A percentile compares a stretch with the other conserved stretches of the same genome.
phyloP scores from a whole-genome alignment of 2,797 vertebrate species.

The Sebastes cheni region DNA sequence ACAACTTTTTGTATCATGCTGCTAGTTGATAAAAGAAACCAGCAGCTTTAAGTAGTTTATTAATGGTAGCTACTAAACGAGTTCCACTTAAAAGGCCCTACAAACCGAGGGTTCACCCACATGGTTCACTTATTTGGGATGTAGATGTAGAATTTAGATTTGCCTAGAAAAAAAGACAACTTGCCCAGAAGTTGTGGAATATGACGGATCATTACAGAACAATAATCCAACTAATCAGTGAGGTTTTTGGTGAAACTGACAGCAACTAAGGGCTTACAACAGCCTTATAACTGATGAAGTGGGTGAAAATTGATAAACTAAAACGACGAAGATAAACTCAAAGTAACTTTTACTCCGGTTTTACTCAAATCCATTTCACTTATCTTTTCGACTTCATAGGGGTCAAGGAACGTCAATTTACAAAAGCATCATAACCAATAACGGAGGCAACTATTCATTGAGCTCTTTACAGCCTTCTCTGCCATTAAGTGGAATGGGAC shows the following conservation, averaged over 20 bases:
- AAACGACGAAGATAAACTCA: not conserved
- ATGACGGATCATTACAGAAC: too few relatives aligned
- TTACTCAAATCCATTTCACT: not conserved
- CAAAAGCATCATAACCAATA: not conserved
- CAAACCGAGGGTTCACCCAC: not conserved
- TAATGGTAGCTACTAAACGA: rapidly evolving
- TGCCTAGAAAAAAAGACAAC: not conserved
- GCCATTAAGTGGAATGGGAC: not conserved
- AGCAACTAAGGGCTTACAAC: not conserved
- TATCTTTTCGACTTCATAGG: rapidly evolving
- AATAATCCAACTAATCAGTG: not conserved
- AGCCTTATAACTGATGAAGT: not conserved
- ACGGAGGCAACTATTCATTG: not conserved
- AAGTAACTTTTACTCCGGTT: not conserved
- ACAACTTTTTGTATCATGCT: not conserved
- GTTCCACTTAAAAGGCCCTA: not conserved
- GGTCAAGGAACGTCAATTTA: not conserved
- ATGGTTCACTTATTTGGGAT: not conserved
- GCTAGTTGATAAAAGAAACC: not conserved
- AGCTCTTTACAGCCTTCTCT: not conserved
- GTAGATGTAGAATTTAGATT: not conserved
- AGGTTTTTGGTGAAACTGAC: not conserved
- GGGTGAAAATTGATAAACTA: not conserved
- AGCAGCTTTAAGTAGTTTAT: not conserved
- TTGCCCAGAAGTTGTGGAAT: not conserved